Percentiles rank a stretch among this genome's conserved stretches.
Conservation (phyloP, 30 jellyfish, hydroid and myxozoan genomes). For the Hydractinia symbiolongicarpus region DNA sequence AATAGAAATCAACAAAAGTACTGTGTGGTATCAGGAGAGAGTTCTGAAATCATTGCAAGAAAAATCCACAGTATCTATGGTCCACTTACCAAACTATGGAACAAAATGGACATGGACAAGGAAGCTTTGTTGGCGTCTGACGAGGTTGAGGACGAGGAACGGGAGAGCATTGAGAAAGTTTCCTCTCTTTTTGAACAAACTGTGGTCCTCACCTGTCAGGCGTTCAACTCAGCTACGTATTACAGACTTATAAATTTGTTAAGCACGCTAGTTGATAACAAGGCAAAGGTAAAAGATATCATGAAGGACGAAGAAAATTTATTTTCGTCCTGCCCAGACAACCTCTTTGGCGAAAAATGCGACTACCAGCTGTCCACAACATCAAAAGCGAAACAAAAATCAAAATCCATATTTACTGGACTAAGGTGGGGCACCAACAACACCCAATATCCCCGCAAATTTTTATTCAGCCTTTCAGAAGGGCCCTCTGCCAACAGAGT, state of each 20-base stretch:
- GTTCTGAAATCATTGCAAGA: background rate
- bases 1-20: background rate
- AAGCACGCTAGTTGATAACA: background rate
- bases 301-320: constrained; percentile 1
- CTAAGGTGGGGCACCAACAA: background rate
- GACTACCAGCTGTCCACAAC: background rate
- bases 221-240: background rate
- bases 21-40: background rate
- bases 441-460: background rate
- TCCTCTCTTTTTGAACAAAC: background rate
- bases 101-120: background rate
- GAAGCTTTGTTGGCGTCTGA: background rate
- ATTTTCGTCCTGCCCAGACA: background rate
- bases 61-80: background rate
- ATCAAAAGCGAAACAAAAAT: background rate
- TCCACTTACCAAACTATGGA: background rate
- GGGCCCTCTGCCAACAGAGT: background rate
- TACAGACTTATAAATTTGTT: background rate
- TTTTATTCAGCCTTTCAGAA: background rate
- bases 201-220: background rate
- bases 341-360: background rate
- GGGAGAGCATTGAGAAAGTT: background rate
- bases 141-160: background rate
- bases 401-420: background rate
- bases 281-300: background rate